Percentiles rank a stretch among this genome's conserved stretches.
Evolutionary conservation across 2,797 vertebrate genomes (phyloP).

Genomic region (Coccyzus lansbergi): DNA sequence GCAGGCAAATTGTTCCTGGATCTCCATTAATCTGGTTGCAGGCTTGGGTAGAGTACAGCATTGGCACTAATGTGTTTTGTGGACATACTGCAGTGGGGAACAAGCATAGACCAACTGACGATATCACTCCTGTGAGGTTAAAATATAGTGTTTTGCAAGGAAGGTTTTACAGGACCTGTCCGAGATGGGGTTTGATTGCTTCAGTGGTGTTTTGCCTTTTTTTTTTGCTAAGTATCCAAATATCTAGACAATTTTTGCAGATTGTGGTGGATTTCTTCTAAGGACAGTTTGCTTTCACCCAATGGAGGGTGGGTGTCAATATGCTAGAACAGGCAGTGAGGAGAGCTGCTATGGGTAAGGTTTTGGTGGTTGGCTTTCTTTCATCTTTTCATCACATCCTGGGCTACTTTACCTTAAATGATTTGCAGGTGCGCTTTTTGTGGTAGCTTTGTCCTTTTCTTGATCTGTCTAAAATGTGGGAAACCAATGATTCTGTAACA

Average conservation of each 20-base stretch:
- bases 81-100: neutral
- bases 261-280: neutral
- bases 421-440: neutral
- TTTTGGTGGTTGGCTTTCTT: neutral
- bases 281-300: neutral
- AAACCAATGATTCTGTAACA: neutral
- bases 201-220: neutral
- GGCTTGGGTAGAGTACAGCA: neutral
- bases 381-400: neutral
- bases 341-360: neutral
- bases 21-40: neutral
- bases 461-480: neutral
- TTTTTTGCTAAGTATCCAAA: neutral
- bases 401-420: neutral
- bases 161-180: neutral
- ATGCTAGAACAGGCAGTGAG: neutral
- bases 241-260: neutral
- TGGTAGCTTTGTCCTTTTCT: neutral
- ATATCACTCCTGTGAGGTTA: neutral
- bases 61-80: accelerated
- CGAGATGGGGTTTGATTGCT: neutral
- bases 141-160: neutral
- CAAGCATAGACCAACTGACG: neutral
- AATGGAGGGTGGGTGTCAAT: neutral
- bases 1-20: neutral